phyloP scores from a whole-genome alignment of 1,140 invertebrate species.

The Dinoponera quadriceps region DNA sequence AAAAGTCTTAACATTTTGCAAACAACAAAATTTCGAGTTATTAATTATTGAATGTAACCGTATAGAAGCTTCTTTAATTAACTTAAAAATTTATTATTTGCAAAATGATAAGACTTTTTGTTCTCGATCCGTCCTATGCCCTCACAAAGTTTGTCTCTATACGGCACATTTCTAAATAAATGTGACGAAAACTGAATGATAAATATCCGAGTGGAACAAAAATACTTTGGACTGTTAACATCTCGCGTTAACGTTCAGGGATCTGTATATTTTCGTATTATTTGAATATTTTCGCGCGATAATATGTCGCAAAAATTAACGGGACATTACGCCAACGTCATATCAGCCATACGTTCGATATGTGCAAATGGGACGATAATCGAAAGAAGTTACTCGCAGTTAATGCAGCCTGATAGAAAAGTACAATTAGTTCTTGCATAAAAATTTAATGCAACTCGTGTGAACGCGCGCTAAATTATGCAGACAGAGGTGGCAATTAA shows the following conservation, averaged over 20 bases:
- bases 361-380: conserved; percentile 14
- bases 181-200: too few relatives aligned
- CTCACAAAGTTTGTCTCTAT: too few relatives aligned
- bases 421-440: conserved; percentile 47
- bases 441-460: conserved; percentile 34
- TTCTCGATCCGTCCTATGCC: too few relatives aligned
- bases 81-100: too few relatives aligned
- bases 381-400: conserved; percentile 55
- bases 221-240: too few relatives aligned
- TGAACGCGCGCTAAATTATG: conserved; percentile 46
- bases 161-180: too few relatives aligned
- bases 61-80: too few relatives aligned
- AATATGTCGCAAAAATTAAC: conserved; percentile 17
- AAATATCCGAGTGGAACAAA: not conserved
- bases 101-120: too few relatives aligned
- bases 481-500: conserved; percentile 41
- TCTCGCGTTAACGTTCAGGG: not conserved
- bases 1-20: too few relatives aligned
- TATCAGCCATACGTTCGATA: conserved; percentile 7
- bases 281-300: not conserved
- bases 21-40: too few relatives aligned
- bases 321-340: not conserved
- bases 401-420: conserved; percentile 27
- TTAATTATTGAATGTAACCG: too few relatives aligned
- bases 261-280: not conserved